These are phyloP conservation scores for Melanerpes formicivorus DNA, from an alignment of 2,113 vertebrate species.

Conservation along the genomic window DNA sequence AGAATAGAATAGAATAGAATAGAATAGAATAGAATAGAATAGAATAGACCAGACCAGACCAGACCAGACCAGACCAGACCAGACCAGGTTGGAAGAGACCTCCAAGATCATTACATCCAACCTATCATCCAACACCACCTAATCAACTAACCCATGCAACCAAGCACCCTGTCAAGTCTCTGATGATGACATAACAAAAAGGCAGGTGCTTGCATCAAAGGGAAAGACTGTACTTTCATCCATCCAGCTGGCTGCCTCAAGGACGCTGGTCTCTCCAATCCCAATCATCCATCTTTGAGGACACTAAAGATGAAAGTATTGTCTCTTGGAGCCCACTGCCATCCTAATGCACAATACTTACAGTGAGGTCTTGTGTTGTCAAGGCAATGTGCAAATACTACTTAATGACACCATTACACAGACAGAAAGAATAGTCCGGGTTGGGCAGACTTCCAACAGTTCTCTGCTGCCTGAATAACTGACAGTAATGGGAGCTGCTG, in stretches of 20 bases:
- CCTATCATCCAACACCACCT: too few relatives aligned
- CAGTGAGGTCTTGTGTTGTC: background rate
- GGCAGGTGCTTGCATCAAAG: fast-evolving
- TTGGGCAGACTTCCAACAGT: background rate
- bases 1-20: too few relatives aligned
- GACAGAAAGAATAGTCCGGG: background rate
- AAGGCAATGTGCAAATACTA: background rate
- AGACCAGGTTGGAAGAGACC: too few relatives aligned
- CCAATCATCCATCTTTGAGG: background rate
- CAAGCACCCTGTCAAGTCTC: too few relatives aligned
- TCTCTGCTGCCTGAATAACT: background rate
- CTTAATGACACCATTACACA: background rate
- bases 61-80: too few relatives aligned
- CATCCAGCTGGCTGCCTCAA: background rate
- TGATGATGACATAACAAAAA: background rate
- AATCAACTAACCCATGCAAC: too few relatives aligned
- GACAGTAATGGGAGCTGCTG: background rate
- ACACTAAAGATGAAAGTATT: background rate
- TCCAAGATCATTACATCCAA: too few relatives aligned
- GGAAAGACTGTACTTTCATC: background rate
- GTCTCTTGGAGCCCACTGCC: background rate
- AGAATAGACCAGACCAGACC: too few relatives aligned
- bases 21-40: too few relatives aligned
- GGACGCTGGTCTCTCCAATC: background rate
- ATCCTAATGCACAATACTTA: background rate